These are phyloP conservation scores for Mustela erminea DNA, from an alignment of 2,797 vertebrate genomes.

Conservation along the genomic window DNA sequence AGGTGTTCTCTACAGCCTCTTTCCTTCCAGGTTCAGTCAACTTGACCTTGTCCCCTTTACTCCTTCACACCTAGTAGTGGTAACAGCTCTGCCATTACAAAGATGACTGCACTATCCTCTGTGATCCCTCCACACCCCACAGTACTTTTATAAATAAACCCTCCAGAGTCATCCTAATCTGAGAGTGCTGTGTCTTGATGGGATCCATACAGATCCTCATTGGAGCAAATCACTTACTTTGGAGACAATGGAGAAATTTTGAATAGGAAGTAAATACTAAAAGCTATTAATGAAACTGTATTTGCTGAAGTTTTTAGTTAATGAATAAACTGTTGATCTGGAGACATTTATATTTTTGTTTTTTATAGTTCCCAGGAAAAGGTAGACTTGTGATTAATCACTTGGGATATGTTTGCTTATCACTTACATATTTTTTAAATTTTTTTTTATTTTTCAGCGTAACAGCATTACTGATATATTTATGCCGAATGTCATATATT, in stretches of 20 bases:
- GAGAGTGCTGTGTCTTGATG: neutral
- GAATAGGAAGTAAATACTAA: constrained; percentile 9
- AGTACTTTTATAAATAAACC: neutral
- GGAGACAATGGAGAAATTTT: constrained; percentile 8
- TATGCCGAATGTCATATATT: no score
- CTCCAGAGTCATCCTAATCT: neutral
- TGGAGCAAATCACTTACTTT: neutral
- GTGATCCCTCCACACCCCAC: neutral
- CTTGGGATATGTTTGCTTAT: neutral
- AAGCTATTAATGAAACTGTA: neutral
- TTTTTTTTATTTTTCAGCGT: no score
- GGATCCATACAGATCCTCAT: neutral
- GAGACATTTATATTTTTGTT: neutral
- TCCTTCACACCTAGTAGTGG: neutral
- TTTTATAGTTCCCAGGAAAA: neutral
- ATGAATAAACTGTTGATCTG: neutral
- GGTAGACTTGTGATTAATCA: neutral
- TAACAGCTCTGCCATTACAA: neutral
- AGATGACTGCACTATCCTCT: neutral
- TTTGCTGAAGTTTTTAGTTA: neutral
- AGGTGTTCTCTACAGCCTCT: neutral
- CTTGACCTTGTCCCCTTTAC: neutral
- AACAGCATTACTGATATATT: no score
- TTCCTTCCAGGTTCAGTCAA: neutral
- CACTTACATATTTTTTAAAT: neutral